Percentiles rank a stretch among this genome's conserved stretches.
Evolutionary conservation across 2,888 invertebrate species (phyloP).

Genomic region (Perdita meconis): DNA sequence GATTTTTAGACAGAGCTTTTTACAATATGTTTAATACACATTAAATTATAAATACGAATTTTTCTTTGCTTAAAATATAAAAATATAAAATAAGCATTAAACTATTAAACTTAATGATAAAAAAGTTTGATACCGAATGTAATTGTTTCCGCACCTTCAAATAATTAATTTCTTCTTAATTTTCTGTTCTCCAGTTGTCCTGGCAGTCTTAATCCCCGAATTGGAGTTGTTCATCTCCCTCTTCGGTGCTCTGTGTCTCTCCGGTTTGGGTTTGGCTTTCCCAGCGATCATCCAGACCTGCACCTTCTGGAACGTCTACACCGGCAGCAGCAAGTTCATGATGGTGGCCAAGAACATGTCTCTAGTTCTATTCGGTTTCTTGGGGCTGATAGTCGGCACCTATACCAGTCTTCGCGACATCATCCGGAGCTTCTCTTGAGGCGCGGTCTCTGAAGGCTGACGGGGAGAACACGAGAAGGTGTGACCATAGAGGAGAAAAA

Average conservation of each 20-base stretch:
- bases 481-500: not conserved
- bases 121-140: too few species aligned
- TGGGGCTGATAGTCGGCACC: conserved; percentile 89
- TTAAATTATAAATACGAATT: too few species aligned
- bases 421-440: conserved; percentile 85
- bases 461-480: conserved; percentile 2
- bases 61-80: too few species aligned
- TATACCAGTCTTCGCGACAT: conserved; percentile 89
- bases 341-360: conserved; percentile 87
- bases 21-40: too few species aligned
- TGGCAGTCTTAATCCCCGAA: conserved; percentile 94
- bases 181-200: conserved; percentile 88
- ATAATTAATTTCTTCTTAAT: too few species aligned
- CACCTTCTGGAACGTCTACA: conserved; percentile 90
- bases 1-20: too few species aligned
- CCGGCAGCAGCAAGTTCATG: conserved; percentile 86
- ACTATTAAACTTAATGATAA: too few species aligned
- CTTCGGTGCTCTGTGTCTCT: conserved; percentile 95
- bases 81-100: too few species aligned
- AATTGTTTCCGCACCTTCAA: too few species aligned
- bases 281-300: conserved; percentile 95
- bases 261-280: conserved; percentile 94
- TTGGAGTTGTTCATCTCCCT: conserved; percentile 89
- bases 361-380: conserved; percentile 88
- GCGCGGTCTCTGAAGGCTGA: not conserved